phyloP scores from a whole-genome alignment of 2,888 invertebrate species.

The Epirrhoe alternata region DNA sequence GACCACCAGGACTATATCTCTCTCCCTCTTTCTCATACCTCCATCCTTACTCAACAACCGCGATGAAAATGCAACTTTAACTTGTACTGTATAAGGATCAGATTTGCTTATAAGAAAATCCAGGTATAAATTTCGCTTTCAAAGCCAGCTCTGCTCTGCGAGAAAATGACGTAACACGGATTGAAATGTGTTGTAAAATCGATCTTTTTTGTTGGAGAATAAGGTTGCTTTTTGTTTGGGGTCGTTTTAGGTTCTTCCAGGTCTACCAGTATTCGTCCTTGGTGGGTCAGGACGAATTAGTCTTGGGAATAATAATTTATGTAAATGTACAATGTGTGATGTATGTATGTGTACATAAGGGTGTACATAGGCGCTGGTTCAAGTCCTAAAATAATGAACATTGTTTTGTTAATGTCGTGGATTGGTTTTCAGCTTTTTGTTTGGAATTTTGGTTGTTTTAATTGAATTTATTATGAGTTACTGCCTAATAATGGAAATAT shows the following conservation, averaged over 20 bases:
- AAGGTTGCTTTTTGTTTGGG: constrained; percentile 46
- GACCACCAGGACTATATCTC: constrained; percentile 67
- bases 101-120: constrained; percentile 37
- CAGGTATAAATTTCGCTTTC: constrained; percentile 84
- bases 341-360: constrained; percentile 48
- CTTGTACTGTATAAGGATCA: constrained; percentile 23
- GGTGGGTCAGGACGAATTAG: constrained; percentile 82
- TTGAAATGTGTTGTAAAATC: constrained; percentile 34
- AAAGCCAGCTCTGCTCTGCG: constrained; percentile 56
- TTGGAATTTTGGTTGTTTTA: constrained; percentile 29
- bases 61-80: constrained; percentile 54
- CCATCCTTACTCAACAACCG: constrained; percentile 55
- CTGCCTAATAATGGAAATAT: too few species aligned
- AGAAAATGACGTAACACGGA: constrained; percentile 56
- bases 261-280: constrained; percentile 75
- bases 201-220: constrained; percentile 14
- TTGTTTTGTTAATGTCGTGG: constrained; percentile 45
- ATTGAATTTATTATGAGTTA: constrained; percentile 18
- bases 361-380: constrained; percentile 52
- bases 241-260: constrained; percentile 65
- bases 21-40: constrained; percentile 61
- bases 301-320: constrained; percentile 83
- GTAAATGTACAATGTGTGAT: constrained; percentile 71
- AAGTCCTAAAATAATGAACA: constrained; percentile 52
- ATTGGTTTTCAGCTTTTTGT: constrained; percentile 37